Evolutionary conservation across 2,888 invertebrate genomes (phyloP), one percentile per base, ranked within the genome.

Genomic region (Erebia epiphron): DNA sequence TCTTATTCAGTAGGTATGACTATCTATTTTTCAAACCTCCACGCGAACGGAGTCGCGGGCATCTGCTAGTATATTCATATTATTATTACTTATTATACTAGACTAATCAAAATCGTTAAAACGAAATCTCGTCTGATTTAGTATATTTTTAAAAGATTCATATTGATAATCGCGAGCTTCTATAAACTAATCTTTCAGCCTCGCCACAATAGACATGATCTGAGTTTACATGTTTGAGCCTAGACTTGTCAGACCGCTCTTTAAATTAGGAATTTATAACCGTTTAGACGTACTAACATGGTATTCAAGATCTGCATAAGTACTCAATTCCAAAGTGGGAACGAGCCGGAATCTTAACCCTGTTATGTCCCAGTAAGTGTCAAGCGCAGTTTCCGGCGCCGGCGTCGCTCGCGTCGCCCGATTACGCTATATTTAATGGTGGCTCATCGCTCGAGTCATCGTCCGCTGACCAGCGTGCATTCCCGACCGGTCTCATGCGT

Each of bases 391-490:
- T 91, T 92, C 92, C 92, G 92, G 92, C 91, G 92, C 90, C 90
- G 86, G 87, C 88, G 87, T 83, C 83, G 84, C 66, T 83, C 83
- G 84, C 66, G 68, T 82, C 70, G 70, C 82, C 79, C 80, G 80
- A 78, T 81, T 82, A 81, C 83, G 86, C 92, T 93, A 93, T 92
- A 89, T 91, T 92, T 93, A 93, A 89, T 91, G 85, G 85, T 88
- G 91, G 88, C 89, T 90, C 92, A 91, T 84, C 87, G 86, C 78
- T 72, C 83, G 91, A 91, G 91, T 92, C 92, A 92, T 91, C 92
- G 92, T 80, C 90, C 92, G 87, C 81, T 77, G 82, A 80, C 83
- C 79, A 80, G 76, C 73, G 77, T 78, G 80, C 82, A 82, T 82
- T 79, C 81, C 78, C 83, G 78, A 86, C 86, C 86, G 87, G 86